Evolutionary conservation across 53 echinoderm and acorn worm species (phyloP).

Genomic region (Arbacia lixula): DNA sequence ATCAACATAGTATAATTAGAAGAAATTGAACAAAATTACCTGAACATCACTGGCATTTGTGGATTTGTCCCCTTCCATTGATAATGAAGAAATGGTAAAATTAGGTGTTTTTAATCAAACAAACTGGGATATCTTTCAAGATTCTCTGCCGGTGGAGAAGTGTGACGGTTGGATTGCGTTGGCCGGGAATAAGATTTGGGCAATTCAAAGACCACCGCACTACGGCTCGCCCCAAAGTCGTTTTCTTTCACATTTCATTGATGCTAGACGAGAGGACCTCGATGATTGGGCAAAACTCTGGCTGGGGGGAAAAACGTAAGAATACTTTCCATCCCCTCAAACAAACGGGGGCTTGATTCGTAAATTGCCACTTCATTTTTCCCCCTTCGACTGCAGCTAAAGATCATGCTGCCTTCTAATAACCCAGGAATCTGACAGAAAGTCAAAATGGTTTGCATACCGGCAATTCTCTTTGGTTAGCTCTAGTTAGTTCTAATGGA

Average conservation of each 20-base stretch:
- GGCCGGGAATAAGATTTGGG: slow-evolving; percentile 14
- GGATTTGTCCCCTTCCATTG: slow-evolving; percentile 27
- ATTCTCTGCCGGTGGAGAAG: not conserved
- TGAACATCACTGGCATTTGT: slow-evolving; percentile 27
- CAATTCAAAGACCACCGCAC: not conserved
- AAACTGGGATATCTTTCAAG: not conserved
- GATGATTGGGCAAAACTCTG: slow-evolving; percentile 7
- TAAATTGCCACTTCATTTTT: slow-evolving; percentile 28
- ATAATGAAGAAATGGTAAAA: slow-evolving; percentile 30
- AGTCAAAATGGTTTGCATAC: slow-evolving; percentile 22
- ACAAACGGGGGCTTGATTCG: slow-evolving; percentile 7
- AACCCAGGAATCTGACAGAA: slow-evolving; percentile 10
- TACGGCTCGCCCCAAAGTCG: not conserved
- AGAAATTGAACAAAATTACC: not conserved
- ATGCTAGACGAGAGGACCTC: not conserved
- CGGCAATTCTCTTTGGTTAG: slow-evolving; percentile 19
- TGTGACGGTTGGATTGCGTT: not conserved
- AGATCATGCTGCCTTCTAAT: not conserved
- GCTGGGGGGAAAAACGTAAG: not conserved
- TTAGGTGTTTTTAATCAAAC: not conserved
- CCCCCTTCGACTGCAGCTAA: too few relatives aligned
- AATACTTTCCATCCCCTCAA: slow-evolving; percentile 4
- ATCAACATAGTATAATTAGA: too few relatives aligned
- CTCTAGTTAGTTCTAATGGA: slow-evolving; percentile 1
- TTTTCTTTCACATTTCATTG: not conserved